Base-by-base conservation (phyloP, 2,797 vertebrate genomes). In the Lithobates pipiens region DNA sequence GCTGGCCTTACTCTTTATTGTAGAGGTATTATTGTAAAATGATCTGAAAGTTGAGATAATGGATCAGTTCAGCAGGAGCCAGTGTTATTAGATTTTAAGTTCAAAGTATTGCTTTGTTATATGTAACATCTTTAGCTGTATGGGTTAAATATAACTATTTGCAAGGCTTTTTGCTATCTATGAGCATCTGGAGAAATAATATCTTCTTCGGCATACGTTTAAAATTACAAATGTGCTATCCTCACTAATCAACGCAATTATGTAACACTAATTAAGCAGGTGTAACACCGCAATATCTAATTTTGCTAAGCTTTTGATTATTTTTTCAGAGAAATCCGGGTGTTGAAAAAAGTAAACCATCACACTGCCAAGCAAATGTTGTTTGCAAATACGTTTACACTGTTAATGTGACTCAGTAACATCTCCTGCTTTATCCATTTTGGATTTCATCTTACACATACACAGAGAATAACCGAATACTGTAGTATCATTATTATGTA, bases 231-330 rank as follows among this genome's bases (percentile, higher is more conserved):
- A 65, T 68, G 70, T 78, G 71, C 23, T 73, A 65, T 73, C 27
- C 44, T 73, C 54, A 32, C 76, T 80, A 85, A 85, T 85, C 36
- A 75, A 74, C 39, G 77, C 61, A 85, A 79, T 85, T 80, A 85
- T 61, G 50, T 80, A 57, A 75, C 36, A 57, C 57, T 75, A 71
- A 76, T 80, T 85, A 80, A 73, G 61, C 77, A 80, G 61, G 84
- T 85, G 77, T 75, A 63, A 42, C 44, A 5, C 18, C 23, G 27
- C 27, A 23, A 27, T 75, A 69, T 36, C 70, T 75, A 61, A 69
- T 54, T 67, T 57, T 16, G 54, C 36, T 25, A 42, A 75, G 70
- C 21, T 67, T 69, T 74, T 85, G 29, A 85, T 74, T n/a, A 85
- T n/a, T 85, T 72, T 78, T 77, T 79, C 61, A 69, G 54, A 57